Percentiles rank a stretch among this genome's conserved stretches.
Conservation (phyloP, 2,113 vertebrate species). For the Notiomystis cincta region DNA sequence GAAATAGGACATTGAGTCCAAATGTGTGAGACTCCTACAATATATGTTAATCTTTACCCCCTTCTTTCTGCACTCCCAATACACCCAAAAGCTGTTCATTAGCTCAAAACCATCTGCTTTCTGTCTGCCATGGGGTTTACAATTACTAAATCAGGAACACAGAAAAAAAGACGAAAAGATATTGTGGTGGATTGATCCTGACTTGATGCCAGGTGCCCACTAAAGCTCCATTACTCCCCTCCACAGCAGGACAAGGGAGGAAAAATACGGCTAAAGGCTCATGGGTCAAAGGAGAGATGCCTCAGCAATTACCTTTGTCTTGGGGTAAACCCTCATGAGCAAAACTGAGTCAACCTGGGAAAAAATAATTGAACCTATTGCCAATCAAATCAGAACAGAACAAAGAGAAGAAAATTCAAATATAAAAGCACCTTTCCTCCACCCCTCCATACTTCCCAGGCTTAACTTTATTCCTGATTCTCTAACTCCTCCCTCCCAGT, state of each 20-base stretch:
- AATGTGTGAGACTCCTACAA: neutral
- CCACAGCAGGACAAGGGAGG: neutral
- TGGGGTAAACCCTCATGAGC: no score
- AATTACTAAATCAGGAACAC: neutral
- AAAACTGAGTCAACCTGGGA: neutral
- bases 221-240: neutral
- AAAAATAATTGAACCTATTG: neutral
- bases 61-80: neutral
- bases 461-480: neutral
- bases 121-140: neutral
- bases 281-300: neutral
- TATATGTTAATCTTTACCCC: neutral
- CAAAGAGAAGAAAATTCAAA: neutral
- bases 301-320: rapidly evolving
- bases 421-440: neutral
- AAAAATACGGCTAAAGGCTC: neutral
- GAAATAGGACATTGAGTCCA: neutral
- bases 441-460: neutral
- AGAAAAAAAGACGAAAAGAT: neutral
- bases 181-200: neutral
- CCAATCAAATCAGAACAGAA: neutral
- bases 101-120: neutral
- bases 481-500: neutral
- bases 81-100: neutral
- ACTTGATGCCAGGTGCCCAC: neutral